Evolutionary conservation across 1,140 invertebrate genomes (phyloP), one percentile per base, ranked within the genome.

Genomic region (Apis mellifera): DNA sequence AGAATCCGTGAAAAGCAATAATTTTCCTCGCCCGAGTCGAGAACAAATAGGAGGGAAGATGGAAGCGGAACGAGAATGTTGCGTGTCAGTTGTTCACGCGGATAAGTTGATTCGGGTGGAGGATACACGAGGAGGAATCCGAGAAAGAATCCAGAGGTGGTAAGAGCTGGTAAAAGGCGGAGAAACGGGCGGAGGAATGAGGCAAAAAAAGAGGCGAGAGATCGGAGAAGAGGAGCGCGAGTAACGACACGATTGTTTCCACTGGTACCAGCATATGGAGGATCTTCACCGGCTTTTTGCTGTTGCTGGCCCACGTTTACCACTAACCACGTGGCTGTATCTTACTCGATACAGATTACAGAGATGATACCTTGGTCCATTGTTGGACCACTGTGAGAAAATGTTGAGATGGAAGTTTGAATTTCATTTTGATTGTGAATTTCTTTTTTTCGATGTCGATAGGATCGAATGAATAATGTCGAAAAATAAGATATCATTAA

Each of bases 1-100:
- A 77, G 76, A 83, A 80, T 88, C 85, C 83, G 78, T 81, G 86
- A 84, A 88, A 72, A 66, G 83, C 55, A 48, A 85, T 85, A 85
- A 83, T 83, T 76, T 66, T 42, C 4, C 42, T 57, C 8, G n/a
- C 12, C 17, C 21, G 17, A 42, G 4, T 42, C 8, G 17, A n/a
- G 79, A 7, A 23, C 26, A 57, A 66, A 54, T 23, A 59, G 59
- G 13, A 9, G 23, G 9, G 21, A 17, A 52, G 42, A 17, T 21
- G 26, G 13, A n/a, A 60, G 59, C 5, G n/a, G 59, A 12, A 48
- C 8, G 71, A 23, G 42, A 50, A 54, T 4, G 9, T 9, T 23
- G 57, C 50, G 52, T 65, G 78, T 65, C 52, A 21, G 69, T 13
- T 23, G 23, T 23, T 23, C 4, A 17, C 50, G 42, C 54, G 48